Evolutionary conservation across 2,888 invertebrate species (phyloP).

Genomic region (Eurytoma californica): DNA sequence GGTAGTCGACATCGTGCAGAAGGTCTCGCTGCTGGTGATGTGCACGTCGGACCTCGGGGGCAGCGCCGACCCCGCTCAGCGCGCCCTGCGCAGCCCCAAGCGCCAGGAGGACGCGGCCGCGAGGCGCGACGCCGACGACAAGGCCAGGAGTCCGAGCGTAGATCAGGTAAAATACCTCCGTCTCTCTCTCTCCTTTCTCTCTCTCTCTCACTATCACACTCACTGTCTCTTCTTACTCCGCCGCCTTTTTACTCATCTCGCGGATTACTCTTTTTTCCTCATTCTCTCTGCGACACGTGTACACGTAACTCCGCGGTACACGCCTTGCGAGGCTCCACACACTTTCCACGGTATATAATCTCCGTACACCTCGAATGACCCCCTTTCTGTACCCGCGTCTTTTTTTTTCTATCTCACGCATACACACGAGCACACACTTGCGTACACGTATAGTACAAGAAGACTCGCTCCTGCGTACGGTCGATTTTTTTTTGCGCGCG

Average conservation of each 20-base stretch:
- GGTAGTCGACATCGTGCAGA: constrained; percentile 95
- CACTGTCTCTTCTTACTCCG: not conserved
- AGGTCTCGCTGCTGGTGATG: constrained; percentile 90
- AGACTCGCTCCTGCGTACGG: not conserved
- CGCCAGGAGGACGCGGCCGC: constrained; percentile 70
- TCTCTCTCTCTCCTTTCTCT: constrained; percentile 35
- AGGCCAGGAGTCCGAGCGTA: constrained; percentile 89
- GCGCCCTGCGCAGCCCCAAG: constrained; percentile 87
- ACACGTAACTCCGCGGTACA: not conserved
- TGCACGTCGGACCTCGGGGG: constrained; percentile 95
- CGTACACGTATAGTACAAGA: not conserved
- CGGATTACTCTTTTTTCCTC: constrained; percentile 31
- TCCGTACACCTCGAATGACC: constrained; percentile 38
- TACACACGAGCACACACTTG: not conserved
- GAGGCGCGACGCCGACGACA: constrained; percentile 74
- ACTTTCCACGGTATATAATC: constrained; percentile 17
- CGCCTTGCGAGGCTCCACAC: not conserved
- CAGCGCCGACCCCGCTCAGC: constrained; percentile 89
- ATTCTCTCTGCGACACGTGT: constrained; percentile 17
- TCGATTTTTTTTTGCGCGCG: constrained; percentile 13
- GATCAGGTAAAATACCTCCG: constrained; percentile 84
- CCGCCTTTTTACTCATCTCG: not conserved
- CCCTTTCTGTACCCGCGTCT: constrained; percentile 18
- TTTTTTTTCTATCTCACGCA: constrained; percentile 19
- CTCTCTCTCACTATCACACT: constrained; percentile 15